Conservation (phyloP, 2,113 vertebrate species). For the Benitochromis conjunctus region DNA sequence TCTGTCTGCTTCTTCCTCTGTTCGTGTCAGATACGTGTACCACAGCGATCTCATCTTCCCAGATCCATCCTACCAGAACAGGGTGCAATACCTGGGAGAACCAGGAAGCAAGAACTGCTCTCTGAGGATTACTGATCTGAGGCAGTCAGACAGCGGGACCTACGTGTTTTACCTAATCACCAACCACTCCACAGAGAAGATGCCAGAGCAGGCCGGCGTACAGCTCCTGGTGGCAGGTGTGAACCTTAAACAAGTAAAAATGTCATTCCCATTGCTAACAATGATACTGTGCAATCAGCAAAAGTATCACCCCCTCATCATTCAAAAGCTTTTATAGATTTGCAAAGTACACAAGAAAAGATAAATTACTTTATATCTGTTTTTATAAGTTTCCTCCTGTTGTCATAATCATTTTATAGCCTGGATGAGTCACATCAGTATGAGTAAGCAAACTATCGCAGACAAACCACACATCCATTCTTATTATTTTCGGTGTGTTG, state of each 20-base stretch:
- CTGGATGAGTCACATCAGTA: not conserved
- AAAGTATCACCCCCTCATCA: fast-evolving
- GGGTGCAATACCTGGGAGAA: slow-evolving; percentile 62
- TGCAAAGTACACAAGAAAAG: not conserved
- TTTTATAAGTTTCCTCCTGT: not conserved
- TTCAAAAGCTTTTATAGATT: not conserved
- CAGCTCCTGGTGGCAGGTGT: slow-evolving; percentile 64
- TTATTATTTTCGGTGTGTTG: not conserved
- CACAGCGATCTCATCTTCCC: slow-evolving; percentile 64
- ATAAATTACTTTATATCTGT: not conserved
- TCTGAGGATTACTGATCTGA: slow-evolving; percentile 61
- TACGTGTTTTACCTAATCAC: slow-evolving; percentile 74
- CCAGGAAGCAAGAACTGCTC: slow-evolving; percentile 64
- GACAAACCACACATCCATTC: not conserved
- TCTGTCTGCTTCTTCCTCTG: not conserved
- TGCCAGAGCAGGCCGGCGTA: slow-evolving; percentile 65
- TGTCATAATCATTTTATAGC: not conserved
- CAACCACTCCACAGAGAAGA: slow-evolving; percentile 59
- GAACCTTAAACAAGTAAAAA: not conserved
- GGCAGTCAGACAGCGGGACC: slow-evolving; percentile 60
- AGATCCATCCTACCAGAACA: slow-evolving; percentile 50
- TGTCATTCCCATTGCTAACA: not conserved
- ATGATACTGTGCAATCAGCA: not conserved
- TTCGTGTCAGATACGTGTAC: slow-evolving; percentile 61
- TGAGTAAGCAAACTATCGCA: not conserved